phyloP scores from a whole-genome alignment of 2,888 invertebrate species.

The Acanthosepion esculentum region DNA sequence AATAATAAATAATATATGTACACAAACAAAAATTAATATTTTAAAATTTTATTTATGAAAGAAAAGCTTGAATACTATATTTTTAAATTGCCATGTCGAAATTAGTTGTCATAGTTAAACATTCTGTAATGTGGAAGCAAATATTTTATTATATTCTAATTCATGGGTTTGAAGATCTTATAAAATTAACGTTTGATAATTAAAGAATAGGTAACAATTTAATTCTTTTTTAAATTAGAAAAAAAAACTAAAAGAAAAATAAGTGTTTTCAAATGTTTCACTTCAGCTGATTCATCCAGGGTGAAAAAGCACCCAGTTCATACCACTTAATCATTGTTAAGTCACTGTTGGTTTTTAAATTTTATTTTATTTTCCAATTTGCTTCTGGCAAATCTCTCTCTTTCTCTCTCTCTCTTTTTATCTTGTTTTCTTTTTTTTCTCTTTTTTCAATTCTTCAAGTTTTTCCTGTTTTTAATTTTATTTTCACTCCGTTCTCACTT shows the following conservation, averaged over 20 bases:
- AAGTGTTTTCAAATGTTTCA: not conserved
- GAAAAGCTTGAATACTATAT: no score
- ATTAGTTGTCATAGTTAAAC: no score
- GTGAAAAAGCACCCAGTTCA: slow-evolving; percentile 33
- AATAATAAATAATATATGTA: no score
- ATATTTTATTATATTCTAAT: not conserved
- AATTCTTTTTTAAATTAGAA: not conserved
- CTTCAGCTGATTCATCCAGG: not conserved
- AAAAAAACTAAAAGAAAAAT: not conserved
- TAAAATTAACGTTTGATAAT: not conserved
- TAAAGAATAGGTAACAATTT: not conserved
- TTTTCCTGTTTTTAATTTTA: slow-evolving; percentile 9
- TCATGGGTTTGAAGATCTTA: not conserved
- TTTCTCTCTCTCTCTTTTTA: not conserved
- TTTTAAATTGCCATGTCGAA: no score
- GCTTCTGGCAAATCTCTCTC: not conserved
- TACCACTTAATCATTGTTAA: slow-evolving; percentile 23
- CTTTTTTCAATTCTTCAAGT: not conserved
- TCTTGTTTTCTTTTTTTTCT: not conserved
- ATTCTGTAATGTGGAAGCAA: not conserved
- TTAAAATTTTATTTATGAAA: no score
- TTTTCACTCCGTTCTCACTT: not conserved
- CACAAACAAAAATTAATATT: no score
- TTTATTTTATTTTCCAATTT: not conserved
- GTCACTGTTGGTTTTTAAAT: not conserved